Evolutionary conservation across 1,140 invertebrate species (phyloP), one percentile per base, ranked within the genome.

Genomic region (Anastatus disparis): DNA sequence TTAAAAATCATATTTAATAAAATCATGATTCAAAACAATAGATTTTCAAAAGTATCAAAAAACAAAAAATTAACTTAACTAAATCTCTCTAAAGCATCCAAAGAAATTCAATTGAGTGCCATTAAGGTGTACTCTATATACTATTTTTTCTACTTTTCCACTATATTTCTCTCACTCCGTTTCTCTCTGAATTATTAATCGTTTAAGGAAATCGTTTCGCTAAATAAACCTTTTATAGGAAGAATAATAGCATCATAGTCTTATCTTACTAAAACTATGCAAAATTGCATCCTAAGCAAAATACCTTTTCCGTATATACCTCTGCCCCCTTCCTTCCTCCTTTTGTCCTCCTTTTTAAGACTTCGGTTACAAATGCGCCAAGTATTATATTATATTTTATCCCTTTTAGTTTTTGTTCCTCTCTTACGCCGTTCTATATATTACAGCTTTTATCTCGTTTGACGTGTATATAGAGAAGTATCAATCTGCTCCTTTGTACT

Each of bases 361-460:
- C 78, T 82, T 81, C 74, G 74, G 79, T 82, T 80, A 79, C 76
- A 77, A 79, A 80, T 76, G 77, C 76, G 71, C 74, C 76, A 73
- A 76, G 75, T 75, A 71, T 56, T 61, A n/a, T n/a, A n/a, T n/a
- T n/a, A n/a, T n/a, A n/a, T n/a, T n/a, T n/a, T n/a, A n/a, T n/a
- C n/a, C n/a, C n/a, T n/a, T n/a, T n/a, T n/a, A n/a, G n/a, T n/a
- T n/a, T 64, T 56, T 12, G 40, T 27, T 67, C 56, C n/a, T 48
- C 26, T 40, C 40, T n/a, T 35, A 35, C 31, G 4, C 4, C 31
- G 31, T 35, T 10, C 10, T 6, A 35, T 10, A 35, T 35, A 4
- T 10, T 35, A 6, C 31, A 6, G 4, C 31, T 10, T 35, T 10
- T 35, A 35, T 35, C n/a, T 6, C 17, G 44, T 46, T 67, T 59